These are phyloP conservation scores for Hoplodrina blanda DNA, from an alignment of 2,888 invertebrate species.

Conservation along the genomic window DNA sequence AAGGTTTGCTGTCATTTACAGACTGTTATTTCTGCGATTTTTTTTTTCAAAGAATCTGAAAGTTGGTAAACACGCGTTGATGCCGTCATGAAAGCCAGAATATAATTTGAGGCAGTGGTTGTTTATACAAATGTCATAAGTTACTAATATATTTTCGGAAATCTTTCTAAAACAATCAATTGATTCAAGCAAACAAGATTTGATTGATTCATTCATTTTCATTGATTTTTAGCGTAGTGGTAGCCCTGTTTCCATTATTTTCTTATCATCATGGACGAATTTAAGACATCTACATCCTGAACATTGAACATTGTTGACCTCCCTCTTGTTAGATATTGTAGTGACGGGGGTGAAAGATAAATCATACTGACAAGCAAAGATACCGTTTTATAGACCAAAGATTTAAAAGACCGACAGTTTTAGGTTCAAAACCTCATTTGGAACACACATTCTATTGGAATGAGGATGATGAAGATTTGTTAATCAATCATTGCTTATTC, in stretches of 20 bases:
- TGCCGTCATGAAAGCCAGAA: too few species aligned
- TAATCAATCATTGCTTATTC: conserved; percentile 17
- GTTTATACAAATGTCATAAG: not conserved
- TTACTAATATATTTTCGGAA: too few species aligned
- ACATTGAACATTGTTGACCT: conserved; percentile 79
- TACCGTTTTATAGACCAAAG: conserved; percentile 43
- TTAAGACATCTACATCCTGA: conserved; percentile 84
- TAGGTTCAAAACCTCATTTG: conserved; percentile 10
- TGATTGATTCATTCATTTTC: too few species aligned
- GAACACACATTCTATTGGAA: conserved; percentile 5
- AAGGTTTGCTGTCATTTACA: not conserved
- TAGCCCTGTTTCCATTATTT: conserved; percentile 64
- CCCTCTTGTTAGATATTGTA: conserved; percentile 72
- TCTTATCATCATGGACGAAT: conserved; percentile 71
- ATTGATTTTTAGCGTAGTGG: conserved; percentile 25
- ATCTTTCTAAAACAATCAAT: not conserved
- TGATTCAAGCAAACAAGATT: too few species aligned
- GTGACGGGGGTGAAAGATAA: conserved; percentile 72
- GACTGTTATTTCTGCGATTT: not conserved
- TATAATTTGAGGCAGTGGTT: not conserved
- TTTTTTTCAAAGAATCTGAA: not conserved
- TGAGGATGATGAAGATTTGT: conserved; percentile 15
- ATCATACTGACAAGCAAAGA: conserved; percentile 70
- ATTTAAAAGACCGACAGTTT: conserved; percentile 5
- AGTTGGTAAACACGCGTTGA: not conserved